Evolutionary conservation across 1,140 invertebrate species (phyloP).

Genomic region (Dendrolimus punctatus): DNA sequence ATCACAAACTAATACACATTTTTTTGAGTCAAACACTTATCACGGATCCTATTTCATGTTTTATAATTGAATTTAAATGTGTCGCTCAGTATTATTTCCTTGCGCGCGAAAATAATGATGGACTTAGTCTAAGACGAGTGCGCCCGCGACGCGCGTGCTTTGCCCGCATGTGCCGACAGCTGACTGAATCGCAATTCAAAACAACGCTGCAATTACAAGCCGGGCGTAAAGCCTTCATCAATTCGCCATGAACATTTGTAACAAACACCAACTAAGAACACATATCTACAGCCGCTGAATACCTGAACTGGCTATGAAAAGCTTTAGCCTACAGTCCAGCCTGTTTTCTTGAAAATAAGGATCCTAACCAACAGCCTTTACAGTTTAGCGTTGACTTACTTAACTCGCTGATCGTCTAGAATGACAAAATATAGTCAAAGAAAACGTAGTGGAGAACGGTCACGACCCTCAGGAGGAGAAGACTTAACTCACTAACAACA

Average conservation of each 20-base stretch:
- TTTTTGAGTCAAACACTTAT: too few relatives aligned
- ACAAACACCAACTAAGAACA: constrained; percentile 6
- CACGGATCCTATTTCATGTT: too few relatives aligned
- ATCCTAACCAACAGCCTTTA: too few relatives aligned
- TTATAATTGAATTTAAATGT: background rate
- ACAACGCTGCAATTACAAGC: constrained; percentile 52
- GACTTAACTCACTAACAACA: too few relatives aligned
- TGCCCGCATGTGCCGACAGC: constrained; percentile 54
- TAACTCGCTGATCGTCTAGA: too few relatives aligned
- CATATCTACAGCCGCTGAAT: background rate
- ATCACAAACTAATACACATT: background rate
- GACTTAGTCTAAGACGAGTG: constrained; percentile 22
- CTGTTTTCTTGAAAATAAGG: background rate
- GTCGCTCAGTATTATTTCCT: constrained; percentile 26
- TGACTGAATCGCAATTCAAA: constrained; percentile 62
- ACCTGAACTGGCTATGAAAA: background rate
- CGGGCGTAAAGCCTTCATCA: constrained; percentile 26
- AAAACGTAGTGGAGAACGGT: too few relatives aligned
- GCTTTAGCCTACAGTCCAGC: background rate
- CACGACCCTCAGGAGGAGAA: too few relatives aligned
- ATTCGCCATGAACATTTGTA: constrained; percentile 41
- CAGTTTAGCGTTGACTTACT: too few relatives aligned
- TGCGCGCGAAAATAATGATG: constrained; percentile 43
- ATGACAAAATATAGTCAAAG: too few relatives aligned
- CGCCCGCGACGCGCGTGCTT: constrained; percentile 58